These are phyloP conservation scores for Anagyrus pseudococci DNA, from an alignment of 2,888 invertebrate genomes.

Conservation along the genomic window DNA sequence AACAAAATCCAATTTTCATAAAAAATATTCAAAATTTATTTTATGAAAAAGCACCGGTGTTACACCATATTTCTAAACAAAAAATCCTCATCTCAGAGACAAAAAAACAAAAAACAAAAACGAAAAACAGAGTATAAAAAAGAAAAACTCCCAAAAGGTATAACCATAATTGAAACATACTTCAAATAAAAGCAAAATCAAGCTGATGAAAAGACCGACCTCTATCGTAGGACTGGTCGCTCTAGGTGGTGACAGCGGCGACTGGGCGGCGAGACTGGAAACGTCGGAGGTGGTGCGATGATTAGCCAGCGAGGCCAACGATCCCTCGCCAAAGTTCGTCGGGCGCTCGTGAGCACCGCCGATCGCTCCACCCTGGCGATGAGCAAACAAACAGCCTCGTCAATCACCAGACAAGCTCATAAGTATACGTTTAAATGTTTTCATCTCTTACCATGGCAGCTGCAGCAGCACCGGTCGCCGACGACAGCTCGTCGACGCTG, in stretches of 20 bases:
- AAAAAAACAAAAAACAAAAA: no score
- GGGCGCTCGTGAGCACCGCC: constrained; percentile 34
- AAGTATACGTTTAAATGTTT: background rate
- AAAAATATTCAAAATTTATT: no score
- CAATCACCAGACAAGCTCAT: background rate
- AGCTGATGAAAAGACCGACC: constrained; percentile 58
- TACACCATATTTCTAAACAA: no score
- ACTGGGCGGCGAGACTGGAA: constrained; percentile 74
- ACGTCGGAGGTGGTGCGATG: constrained; percentile 71
- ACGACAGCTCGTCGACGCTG: constrained; percentile 71
- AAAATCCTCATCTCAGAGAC: no score
- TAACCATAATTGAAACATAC: no score
- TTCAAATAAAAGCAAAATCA: constrained; percentile 9
- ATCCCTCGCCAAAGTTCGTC: constrained; percentile 46
- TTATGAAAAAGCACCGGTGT: no score
- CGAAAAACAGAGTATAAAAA: no score
- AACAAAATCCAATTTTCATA: no score
- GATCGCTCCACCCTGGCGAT: constrained; percentile 28
- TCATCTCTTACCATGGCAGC: constrained; percentile 15
- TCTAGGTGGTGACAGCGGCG: constrained; percentile 78
- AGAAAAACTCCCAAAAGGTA: no score
- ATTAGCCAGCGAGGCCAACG: constrained; percentile 59
- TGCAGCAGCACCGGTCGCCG: constrained; percentile 22
- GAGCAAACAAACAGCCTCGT: background rate
- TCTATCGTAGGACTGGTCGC: constrained; percentile 84